Base-by-base conservation (phyloP, 2,113 vertebrate species). In the Bujurquina vittata region DNA sequence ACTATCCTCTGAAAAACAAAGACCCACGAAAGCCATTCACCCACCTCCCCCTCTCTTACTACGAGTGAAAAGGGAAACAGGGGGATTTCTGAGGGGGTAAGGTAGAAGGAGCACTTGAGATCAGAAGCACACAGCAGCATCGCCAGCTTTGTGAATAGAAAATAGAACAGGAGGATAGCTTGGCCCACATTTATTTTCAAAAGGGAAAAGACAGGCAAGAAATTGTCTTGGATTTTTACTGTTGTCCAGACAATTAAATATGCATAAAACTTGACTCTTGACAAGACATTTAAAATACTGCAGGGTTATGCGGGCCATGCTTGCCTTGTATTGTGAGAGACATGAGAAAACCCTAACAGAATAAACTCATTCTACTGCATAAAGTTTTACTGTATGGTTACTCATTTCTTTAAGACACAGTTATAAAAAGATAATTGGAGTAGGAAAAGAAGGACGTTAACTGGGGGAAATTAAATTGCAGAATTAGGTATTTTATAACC, bases 391-490 rank as follows among this genome's bases (percentile, higher is more conserved):
- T 54, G 67, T 33, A 18, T 54, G 20, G 54, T 72, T 72, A 33
- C 46, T 72, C 52, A 72, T 72, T 8, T 54, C 67, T 54, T 72
- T 72, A 72, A n/a, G 10, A 72, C 29, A 23, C 46, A 54, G 46
- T 52, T 54, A 72, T 72, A 54, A 72, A 72, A 54, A 72, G 26
- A 72, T 72, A 72, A 72, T 72, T 72, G 26, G 46, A 72, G 26
- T n/a, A 72, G 46, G 67, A 33, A 3, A 72, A 72, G 43, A 33
- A 54, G 46, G 67, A 54, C 31, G 26, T 72, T 54, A 72, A 72
- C 67, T 72, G 6, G 46, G 54, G 46, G 31, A 54, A 33, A 20
- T 72, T 3, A 72, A 72, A n/a, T 52, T 31, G 46, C 26, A 72
- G 26, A 52, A 72, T 72, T 52, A 52, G 10, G 31, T 33, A 52